Evolutionary conservation across 2,888 invertebrate genomes (phyloP).

Genomic region (Papilio demoleus): DNA sequence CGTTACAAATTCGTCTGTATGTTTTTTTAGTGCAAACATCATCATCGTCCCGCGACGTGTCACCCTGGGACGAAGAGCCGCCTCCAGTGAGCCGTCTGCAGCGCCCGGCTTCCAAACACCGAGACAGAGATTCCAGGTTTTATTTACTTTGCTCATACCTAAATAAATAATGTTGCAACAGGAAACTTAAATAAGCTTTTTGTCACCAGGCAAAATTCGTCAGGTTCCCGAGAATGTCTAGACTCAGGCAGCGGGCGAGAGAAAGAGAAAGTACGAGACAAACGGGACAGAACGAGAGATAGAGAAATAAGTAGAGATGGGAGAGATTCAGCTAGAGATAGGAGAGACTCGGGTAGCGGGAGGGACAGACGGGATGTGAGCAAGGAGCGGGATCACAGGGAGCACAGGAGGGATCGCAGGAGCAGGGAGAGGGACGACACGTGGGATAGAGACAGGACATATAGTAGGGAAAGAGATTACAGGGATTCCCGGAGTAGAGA

Average conservation of each 20-base stretch:
- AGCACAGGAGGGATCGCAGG: constrained; percentile 63
- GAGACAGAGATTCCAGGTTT: constrained; percentile 68
- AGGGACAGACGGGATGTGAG: constrained; percentile 72
- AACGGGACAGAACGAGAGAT: constrained; percentile 70
- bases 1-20: not conserved
- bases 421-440: constrained; percentile 72
- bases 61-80: constrained; percentile 92
- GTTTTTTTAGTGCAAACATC: constrained; percentile 85
- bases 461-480: constrained; percentile 73
- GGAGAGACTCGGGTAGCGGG: constrained; percentile 78
- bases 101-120: constrained; percentile 62
- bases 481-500: constrained; percentile 73
- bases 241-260: constrained; percentile 81
- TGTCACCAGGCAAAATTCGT: constrained; percentile 71
- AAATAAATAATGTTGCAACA: not conserved
- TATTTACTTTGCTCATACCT: not conserved
- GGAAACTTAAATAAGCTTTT: constrained; percentile 14
- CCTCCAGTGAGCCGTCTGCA: constrained; percentile 68
- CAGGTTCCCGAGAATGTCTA: constrained; percentile 76
- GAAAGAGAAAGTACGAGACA: constrained; percentile 73
- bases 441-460: constrained; percentile 76
- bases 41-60: constrained; percentile 89
- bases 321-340: constrained; percentile 65
- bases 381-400: constrained; percentile 59
- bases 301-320: constrained; percentile 71